A percentile compares a stretch with the other conserved stretches of the same genome.
These are phyloP conservation scores for Clivina fossor DNA, from an alignment of 2,888 invertebrate species.

Conservation along the genomic window DNA sequence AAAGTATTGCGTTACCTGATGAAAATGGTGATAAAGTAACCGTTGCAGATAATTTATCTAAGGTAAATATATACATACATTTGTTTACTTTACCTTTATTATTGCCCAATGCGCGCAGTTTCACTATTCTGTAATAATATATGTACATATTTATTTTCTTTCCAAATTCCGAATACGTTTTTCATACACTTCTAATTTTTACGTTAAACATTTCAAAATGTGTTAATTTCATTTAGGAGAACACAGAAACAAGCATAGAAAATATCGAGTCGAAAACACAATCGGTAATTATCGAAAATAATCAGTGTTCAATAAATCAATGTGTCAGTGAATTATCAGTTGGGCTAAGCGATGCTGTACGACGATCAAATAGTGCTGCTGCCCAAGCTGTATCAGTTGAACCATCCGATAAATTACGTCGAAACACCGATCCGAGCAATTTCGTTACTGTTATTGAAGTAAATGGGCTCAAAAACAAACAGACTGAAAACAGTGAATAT, in stretches of 20 bases:
- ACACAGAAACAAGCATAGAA: conserved; percentile 11
- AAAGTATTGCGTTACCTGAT: conserved; percentile 33
- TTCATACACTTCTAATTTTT: too few relatives aligned
- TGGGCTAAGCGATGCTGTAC: conserved; percentile 38
- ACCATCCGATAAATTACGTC: conserved; percentile 39
- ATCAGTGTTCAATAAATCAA: conserved; percentile 57
- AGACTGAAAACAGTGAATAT: conserved; percentile 21
- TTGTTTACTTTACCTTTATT: conserved; percentile 6
- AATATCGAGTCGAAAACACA: conserved; percentile 12
- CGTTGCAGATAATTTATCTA: conserved; percentile 43
- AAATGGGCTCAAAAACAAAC: conserved; percentile 66
- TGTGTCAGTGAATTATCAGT: conserved; percentile 71
- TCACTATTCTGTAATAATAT: too few relatives aligned
- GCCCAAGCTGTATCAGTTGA: conserved; percentile 36
- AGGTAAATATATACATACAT: conserved; percentile 46
- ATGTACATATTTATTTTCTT: too few relatives aligned
- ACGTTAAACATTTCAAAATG: too few relatives aligned
- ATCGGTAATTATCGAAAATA: conserved; percentile 23
- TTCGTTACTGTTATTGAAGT: conserved; percentile 90
- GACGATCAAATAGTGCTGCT: conserved; percentile 29
- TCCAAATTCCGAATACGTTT: too few relatives aligned
- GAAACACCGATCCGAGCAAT: conserved; percentile 59
- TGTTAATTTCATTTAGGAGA: conserved; percentile 23
- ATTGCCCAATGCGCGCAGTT: too few relatives aligned
- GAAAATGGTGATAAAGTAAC: conserved; percentile 40